phyloP scores from a whole-genome alignment of 2,113 vertebrate species.

The Carassius carassius region DNA sequence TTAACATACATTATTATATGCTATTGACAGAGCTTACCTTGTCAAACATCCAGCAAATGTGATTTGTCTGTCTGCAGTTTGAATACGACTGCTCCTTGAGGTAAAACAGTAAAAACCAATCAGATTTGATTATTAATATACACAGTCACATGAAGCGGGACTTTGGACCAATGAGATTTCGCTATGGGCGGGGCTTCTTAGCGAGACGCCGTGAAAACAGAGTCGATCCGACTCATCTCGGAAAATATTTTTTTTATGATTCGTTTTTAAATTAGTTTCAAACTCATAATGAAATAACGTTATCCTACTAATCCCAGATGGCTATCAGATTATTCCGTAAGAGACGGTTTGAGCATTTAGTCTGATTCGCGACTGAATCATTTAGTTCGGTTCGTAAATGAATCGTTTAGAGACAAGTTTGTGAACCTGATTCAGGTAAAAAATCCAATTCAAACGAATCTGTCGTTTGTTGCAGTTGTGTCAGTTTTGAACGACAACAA shows the following conservation, averaged over 20 bases:
- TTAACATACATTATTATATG: background rate
- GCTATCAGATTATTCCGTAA: background rate
- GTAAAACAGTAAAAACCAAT: background rate
- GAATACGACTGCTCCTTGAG: background rate
- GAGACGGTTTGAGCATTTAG: background rate
- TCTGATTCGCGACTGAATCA: background rate
- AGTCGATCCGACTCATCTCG: too few species aligned
- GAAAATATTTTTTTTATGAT: too few species aligned
- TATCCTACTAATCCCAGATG: too few species aligned
- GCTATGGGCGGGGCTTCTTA: background rate
- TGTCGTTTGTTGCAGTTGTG: background rate
- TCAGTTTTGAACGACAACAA: background rate
- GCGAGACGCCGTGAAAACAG: background rate
- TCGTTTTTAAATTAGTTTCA: too few species aligned
- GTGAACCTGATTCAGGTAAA: background rate
- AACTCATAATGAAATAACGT: too few species aligned
- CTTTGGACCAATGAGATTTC: background rate
- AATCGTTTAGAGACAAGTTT: background rate
- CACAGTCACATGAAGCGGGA: background rate
- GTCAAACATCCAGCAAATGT: background rate
- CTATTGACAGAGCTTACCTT: conserved; percentile 6
- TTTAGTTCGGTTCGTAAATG: background rate
- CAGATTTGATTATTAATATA: background rate
- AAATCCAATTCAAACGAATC: background rate
- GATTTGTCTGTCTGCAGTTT: background rate